Base-by-base conservation (phyloP, 2,113 vertebrate species). In the Osmerus mordax region DNA sequence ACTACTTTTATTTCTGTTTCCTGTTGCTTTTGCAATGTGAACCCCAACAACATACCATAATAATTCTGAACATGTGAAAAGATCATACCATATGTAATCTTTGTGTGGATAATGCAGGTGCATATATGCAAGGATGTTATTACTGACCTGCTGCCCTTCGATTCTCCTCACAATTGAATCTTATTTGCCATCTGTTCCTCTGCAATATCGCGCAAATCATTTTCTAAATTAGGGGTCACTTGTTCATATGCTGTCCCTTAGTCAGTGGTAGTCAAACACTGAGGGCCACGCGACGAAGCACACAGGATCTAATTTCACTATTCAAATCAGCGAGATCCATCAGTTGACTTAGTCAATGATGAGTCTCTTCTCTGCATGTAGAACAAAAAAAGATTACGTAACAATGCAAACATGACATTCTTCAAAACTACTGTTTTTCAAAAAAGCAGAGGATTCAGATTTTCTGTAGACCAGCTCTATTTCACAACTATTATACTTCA, bases 211-310 rank as follows among this genome's bases (percentile, higher is more conserved):
- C 93, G 93, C 96, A 96, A 97, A 96, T 95, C 96, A 93, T 94
- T 93, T 91, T 91, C 72, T 93, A 95, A 95, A 95, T 96, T 95
- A 94, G 92, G 84, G 73, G 92, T 94, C 92, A 92, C 91, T 93
- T 92, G 90, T 93, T 93, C 91, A 87, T 93, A 94, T 92, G 93
- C 92, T 92, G 89, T 92, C 93, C 90, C 89, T 90, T 91, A 93
- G 89, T 93, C 93, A 87, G 91, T 91, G 91, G 90, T 94, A 94
- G 89, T 94, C 93, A 98, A 97, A 99, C 93, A 96, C 91, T 89
- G 83, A 83, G 88, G 89, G 87, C 88, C 87, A 93, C 93, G 92
- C 77, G 86, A 54, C 72, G 62, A 76, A 91, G 89, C 87, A 91
- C 91, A 92, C 92, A 91, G 88, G 87, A 90, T 92, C 94, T 93